These are phyloP conservation scores for Cebidichthys violaceus DNA, from an alignment of 2,113 vertebrate genomes.

Conservation along the genomic window DNA sequence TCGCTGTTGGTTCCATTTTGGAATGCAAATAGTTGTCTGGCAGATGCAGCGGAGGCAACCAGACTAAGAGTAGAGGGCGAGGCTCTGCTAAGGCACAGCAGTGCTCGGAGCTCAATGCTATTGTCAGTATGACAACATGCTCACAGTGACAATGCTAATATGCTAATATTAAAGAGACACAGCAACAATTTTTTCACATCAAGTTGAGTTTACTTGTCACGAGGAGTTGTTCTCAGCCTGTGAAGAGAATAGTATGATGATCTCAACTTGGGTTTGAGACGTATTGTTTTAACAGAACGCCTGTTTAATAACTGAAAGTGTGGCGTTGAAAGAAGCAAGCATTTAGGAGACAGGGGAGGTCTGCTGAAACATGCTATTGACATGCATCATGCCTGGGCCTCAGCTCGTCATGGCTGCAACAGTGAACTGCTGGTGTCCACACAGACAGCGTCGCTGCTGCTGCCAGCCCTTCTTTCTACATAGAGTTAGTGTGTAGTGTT, in stretches of 20 bases:
- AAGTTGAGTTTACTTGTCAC: neutral
- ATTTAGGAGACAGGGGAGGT: neutral
- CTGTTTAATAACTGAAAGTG: neutral
- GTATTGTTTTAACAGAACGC: too few species aligned
- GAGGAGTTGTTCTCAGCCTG: neutral
- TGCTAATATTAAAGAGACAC: neutral
- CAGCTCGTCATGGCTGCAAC: too few species aligned
- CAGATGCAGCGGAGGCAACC: slow-evolving; percentile 3
- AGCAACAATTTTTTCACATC: neutral
- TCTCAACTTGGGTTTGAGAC: neutral
- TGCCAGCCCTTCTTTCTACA: neutral
- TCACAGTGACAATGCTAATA: neutral
- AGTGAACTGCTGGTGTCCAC: too few species aligned
- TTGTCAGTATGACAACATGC: neutral
- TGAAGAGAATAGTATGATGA: neutral
- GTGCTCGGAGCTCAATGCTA: neutral
- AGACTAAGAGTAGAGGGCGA: neutral
- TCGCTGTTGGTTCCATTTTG: slow-evolving; percentile 5
- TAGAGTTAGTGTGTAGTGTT: too few species aligned
- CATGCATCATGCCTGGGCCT: neutral
- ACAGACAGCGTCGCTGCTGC: too few species aligned
- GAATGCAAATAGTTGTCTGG: slow-evolving; percentile 25
- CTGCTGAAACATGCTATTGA: neutral
- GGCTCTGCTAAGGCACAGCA: neutral
- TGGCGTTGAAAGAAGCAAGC: neutral